Conservation (phyloP, 2,113 vertebrate genomes). For the Cacatua alba region DNA sequence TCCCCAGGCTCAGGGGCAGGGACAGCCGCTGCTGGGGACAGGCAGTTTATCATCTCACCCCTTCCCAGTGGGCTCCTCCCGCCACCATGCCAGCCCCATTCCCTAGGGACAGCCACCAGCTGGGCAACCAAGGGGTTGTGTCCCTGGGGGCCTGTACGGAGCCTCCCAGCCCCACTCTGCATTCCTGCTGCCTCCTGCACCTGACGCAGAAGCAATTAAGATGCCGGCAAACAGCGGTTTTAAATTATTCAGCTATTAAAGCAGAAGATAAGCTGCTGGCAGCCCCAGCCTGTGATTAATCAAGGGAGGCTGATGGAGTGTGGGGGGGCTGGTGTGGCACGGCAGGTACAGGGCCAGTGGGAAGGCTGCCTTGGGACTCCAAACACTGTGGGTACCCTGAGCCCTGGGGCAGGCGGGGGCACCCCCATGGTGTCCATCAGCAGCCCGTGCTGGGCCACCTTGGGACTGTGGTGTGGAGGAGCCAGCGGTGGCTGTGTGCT, state of each 20-base stretch:
- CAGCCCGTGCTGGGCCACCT: background rate
- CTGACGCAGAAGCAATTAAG: constrained; percentile 80
- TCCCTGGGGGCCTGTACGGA: rapidly evolving
- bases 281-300: constrained; percentile 76
- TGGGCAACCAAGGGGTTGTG: background rate
- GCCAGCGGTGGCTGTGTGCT: background rate
- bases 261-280: constrained; percentile 76
- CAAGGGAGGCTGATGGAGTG: background rate
- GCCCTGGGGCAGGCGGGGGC: too few species aligned
- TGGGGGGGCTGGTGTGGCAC: rapidly evolving
- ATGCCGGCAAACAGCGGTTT: constrained; percentile 61
- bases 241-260: constrained; percentile 82
- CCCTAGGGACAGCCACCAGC: background rate
- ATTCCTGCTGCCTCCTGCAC: constrained; percentile 57
- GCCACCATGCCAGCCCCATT: background rate
- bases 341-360: rapidly evolving
- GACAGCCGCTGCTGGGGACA: background rate
- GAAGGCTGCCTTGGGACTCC: background rate
- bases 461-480: rapidly evolving
- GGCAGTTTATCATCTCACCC: background rate
- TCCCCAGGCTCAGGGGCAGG: background rate
- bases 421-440: background rate
- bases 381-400: background rate
- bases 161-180: constrained; percentile 39
- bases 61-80: background rate